Base-by-base conservation (phyloP, 2,797 vertebrate genomes). In the Typhlichthys eigenmanni region DNA sequence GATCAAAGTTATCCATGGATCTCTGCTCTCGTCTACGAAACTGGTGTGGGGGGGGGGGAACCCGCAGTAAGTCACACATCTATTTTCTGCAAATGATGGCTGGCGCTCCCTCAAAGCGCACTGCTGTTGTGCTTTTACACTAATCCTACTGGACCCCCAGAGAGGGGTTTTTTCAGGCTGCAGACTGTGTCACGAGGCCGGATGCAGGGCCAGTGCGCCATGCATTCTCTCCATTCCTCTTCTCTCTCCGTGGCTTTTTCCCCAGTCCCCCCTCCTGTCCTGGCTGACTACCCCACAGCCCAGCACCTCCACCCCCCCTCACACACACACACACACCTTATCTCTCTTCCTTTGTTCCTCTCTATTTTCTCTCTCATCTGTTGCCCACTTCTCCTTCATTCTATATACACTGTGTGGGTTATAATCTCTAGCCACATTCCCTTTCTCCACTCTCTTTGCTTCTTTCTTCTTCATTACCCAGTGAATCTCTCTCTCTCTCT, bases 141-240 rank as follows among this genome's bases (percentile, higher is more conserved):
- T 50, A 56, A 69, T 66, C 45, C 29, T 65, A 8, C 48, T 51
- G 46, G 47, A 59, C 47, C 38, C 34, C 60, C 24, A 19, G 17
- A 64, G 47, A 68, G 24, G 24, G 1, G 1, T 38, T 38, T 52
- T 12, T 45, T 12, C n/a, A 65, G 55, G 34, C 32, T 72, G 8
- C 55, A 55, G 29, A 50, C 61, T 66, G 54, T 54, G 57, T 57
- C 19, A 72, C 2, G 45, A 60, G 64, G 38, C 46, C 55, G 57
- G 49, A 64, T 24, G 64, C 46, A 51, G 4, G 10, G 1, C 38
- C 6, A 60, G 19, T 60, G 56, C 55, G 48, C 55, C 68, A 69
- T 50, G 58, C 60, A 47, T 68, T 60, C 62, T 17, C 46, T 56
- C 10, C 53, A 55, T 68, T 73, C 50, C 47, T 52, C 52, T 9